A percentile compares a stretch with the other conserved stretches of the same genome.
These are phyloP conservation scores for Rhinolophus sinicus DNA, from an alignment of 2,113 vertebrate genomes.

Conservation along the genomic window DNA sequence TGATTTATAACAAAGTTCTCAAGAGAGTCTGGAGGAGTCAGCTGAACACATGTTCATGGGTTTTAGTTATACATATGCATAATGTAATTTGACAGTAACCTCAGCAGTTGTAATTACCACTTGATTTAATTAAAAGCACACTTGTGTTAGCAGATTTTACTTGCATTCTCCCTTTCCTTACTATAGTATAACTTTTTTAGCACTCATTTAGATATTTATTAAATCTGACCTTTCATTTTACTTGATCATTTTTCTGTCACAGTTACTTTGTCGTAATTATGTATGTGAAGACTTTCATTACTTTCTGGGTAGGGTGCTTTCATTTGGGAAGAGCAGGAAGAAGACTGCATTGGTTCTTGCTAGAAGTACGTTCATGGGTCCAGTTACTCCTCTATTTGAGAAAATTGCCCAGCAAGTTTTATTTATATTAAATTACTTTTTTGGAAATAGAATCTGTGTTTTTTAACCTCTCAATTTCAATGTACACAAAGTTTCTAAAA, in stretches of 20 bases:
- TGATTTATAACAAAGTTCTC: not conserved
- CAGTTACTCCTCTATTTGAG: not conserved
- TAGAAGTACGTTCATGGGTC: not conserved
- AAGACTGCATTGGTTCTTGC: not conserved
- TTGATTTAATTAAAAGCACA: not conserved
- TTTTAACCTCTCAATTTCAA: not conserved
- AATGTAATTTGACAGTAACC: not conserved
- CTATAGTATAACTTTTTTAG: not conserved
- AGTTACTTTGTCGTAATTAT: not conserved
- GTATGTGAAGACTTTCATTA: not conserved
- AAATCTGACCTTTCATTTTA: not conserved
- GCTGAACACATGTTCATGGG: not conserved
- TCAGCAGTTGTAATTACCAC: not conserved
- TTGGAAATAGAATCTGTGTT: not conserved
- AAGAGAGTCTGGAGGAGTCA: not conserved
- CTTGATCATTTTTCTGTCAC: not conserved
- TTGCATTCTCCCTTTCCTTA: not conserved
- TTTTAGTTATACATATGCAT: not conserved
- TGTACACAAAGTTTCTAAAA: slow-evolving; percentile 7
- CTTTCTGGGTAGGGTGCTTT: not conserved
- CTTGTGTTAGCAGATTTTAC: not conserved
- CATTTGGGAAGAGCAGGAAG: not conserved
- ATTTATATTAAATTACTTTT: not conserved
- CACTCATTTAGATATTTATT: not conserved
- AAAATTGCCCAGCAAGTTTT: not conserved